Evolutionary conservation across 1,140 invertebrate species (phyloP).

Genomic region (Drosophila sturtevanti): DNA sequence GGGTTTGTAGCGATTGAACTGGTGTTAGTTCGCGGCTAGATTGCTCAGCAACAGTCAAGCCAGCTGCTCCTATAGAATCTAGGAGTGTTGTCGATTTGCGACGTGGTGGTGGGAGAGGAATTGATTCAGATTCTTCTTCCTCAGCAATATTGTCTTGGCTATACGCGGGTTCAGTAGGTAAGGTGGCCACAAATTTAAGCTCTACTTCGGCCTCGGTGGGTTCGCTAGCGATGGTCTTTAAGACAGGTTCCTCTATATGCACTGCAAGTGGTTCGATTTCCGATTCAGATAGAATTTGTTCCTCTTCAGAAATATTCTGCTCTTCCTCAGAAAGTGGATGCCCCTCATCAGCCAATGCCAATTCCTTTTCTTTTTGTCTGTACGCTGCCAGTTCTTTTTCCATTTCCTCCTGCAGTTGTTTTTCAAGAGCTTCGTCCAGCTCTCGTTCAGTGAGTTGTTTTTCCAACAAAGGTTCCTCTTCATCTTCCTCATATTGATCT

Average conservation of each 20-base stretch:
- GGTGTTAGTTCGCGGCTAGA: constrained; percentile 57
- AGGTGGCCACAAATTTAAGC: constrained; percentile 55
- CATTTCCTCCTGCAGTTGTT: constrained; percentile 61
- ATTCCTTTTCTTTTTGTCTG: constrained; percentile 39
- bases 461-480: constrained; percentile 39
- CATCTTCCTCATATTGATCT: constrained; percentile 43
- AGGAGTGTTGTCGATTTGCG: constrained; percentile 67
- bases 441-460: constrained; percentile 56
- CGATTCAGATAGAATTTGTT: constrained; percentile 16
- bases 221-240: constrained; percentile 40
- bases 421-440: constrained; percentile 63
- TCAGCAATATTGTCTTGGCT: constrained; percentile 11
- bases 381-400: constrained; percentile 64
- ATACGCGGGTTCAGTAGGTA: constrained; percentile 56
- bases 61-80: constrained; percentile 37
- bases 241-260: constrained; percentile 20
- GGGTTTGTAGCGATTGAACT: constrained; percentile 44
- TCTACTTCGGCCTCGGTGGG: constrained; percentile 58
- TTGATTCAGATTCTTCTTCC: constrained; percentile 27
- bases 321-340: constrained; percentile 21
- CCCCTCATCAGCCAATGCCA: not conserved
- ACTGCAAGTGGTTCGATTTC: constrained; percentile 19
- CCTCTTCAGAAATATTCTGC: constrained; percentile 37
- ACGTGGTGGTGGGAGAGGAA: constrained; percentile 70
- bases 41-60: constrained; percentile 49